Evolutionary conservation across 1,140 invertebrate genomes (phyloP), one percentile per base, ranked within the genome.

Genomic region (Drepana arcuata): DNA sequence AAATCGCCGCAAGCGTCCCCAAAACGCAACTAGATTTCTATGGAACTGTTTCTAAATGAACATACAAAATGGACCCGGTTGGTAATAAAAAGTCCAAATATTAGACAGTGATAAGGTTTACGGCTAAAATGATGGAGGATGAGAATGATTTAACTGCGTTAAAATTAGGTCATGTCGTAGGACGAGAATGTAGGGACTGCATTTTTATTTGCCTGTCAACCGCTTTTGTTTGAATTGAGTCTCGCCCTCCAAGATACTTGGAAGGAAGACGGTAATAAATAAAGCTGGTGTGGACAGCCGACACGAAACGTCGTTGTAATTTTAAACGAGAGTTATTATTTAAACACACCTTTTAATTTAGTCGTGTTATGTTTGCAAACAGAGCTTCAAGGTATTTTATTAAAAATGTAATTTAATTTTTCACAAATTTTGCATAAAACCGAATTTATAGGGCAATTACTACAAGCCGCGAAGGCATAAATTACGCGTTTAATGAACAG

Each of bases 171-270:
- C 58, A 63, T 59, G 51, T 62, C 57, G 43, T 58, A 30, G 44
- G 56, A 56, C 46, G 51, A 61, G 48, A 55, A n/a, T 38, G 42
- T 49, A 41, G 26, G 33, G 41, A 28, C 14, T 36, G 13, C 25
- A 23, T 47, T 48, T 71, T 70, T 74, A 72, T 77, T 74, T 77
- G 68, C 52, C 47, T 52, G 70, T 71, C 60, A 69, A 71, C 65
- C 41, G 41, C 31, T 42, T 46, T 61, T 71, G 63, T 72, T 68
- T 64, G 49, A 50, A 48, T 42, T 51, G 40, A 40, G 37, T 47
- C 48, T 61, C 48, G n/a, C n/a, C 50, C 55, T 34, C 41, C 25
- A 21, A 16, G 16, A 16, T 72, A 72, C 68, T 52, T 64, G 60
- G 66, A 72, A 68, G 41, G 46, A 41, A 57, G 41, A 30, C 15